Conservation (phyloP, 1,140 invertebrate genomes). For the Papilio machaon region DNA sequence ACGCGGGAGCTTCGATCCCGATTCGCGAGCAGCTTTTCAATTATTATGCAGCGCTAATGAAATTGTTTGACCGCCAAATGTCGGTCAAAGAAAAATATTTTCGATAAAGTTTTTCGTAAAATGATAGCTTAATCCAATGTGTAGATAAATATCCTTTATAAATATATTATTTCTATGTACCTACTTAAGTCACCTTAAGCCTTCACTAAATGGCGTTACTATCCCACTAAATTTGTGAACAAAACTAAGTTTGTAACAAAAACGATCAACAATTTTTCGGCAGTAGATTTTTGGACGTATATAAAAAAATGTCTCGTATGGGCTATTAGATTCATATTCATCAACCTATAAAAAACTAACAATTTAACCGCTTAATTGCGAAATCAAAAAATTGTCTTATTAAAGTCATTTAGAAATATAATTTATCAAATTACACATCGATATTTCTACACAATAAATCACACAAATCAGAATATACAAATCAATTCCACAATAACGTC, state of each 20-base stretch:
- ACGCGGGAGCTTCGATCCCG: slow-evolving; percentile 66
- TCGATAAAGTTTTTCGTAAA: neutral
- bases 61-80: slow-evolving; percentile 28
- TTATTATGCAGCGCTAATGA: slow-evolving; percentile 69
- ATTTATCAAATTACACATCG: neutral
- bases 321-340: too few species aligned
- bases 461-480: neutral
- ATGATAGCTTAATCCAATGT: neutral
- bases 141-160: neutral
- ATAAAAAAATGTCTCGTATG: too few species aligned
- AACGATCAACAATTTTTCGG: neutral
- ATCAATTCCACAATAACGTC: slow-evolving; percentile 8
- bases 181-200: neutral
- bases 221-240: too few species aligned
- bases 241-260: too few species aligned
- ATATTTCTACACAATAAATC: neutral
- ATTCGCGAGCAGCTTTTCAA: slow-evolving; percentile 71
- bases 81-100: neutral
- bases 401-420: neutral
- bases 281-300: neutral
- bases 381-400: neutral
- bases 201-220: too few species aligned
- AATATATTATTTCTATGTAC: neutral
- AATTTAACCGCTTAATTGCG: too few species aligned
- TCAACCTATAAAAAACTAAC: too few species aligned